phyloP scores from a whole-genome alignment of 2,888 invertebrate genomes.

The Netelia virgata region DNA sequence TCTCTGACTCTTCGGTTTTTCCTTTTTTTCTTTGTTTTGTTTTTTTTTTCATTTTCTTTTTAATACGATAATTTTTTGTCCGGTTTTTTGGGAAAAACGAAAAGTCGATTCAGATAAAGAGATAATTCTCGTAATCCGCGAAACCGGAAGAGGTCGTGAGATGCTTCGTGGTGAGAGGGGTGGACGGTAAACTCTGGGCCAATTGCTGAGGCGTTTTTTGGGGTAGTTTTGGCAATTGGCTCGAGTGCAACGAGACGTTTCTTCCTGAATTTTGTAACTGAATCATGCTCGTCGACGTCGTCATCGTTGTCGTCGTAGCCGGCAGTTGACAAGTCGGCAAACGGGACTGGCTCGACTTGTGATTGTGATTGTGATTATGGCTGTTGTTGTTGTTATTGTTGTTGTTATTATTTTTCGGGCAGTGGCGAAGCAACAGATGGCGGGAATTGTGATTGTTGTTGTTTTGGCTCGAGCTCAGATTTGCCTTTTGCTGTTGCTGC shows the following conservation, averaged over 20 bases:
- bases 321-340: slow-evolving; percentile 40
- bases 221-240: slow-evolving; percentile 74
- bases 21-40: not conserved
- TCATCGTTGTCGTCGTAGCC: slow-evolving; percentile 41
- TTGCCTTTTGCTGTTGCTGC: slow-evolving; percentile 80
- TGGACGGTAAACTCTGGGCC: slow-evolving; percentile 83
- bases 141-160: slow-evolving; percentile 85
- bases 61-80: too few species aligned
- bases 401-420: slow-evolving; percentile 78
- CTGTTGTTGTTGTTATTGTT: slow-evolving; percentile 72
- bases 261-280: slow-evolving; percentile 74
- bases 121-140: slow-evolving; percentile 89
- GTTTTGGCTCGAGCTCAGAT: slow-evolving; percentile 70
- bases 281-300: slow-evolving; percentile 48
- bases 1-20: slow-evolving; percentile 8
- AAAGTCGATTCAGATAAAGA: slow-evolving; percentile 86
- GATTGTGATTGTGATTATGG: slow-evolving; percentile 74
- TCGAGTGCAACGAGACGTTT: slow-evolving; percentile 74
- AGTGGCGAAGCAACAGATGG: slow-evolving; percentile 72
- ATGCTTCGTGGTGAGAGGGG: slow-evolving; percentile 82
- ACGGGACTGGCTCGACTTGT: slow-evolving; percentile 69
- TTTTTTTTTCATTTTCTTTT: not conserved
- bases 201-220: slow-evolving; percentile 74
- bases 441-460: slow-evolving; percentile 73
- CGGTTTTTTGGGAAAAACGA: not conserved